Evolutionary conservation across 2,797 vertebrate genomes (phyloP).

Genomic region (Hydrolagus colliei): DNA sequence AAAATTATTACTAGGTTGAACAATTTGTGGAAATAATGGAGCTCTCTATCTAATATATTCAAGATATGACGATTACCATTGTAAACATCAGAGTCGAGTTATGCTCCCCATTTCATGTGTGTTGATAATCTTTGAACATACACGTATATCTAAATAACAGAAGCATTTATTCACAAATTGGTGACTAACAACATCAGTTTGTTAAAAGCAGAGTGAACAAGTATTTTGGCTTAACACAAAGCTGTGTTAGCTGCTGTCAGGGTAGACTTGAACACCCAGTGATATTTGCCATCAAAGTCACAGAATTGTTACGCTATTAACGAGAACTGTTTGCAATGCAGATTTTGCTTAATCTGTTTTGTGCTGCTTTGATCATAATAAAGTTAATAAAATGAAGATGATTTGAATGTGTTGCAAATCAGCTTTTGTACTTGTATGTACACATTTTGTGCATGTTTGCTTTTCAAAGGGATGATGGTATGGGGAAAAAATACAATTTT

Average conservation of each 20-base stretch:
- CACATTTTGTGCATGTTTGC: background rate
- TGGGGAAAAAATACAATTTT: background rate
- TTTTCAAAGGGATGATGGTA: background rate
- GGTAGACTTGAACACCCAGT: background rate
- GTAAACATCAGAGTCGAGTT: background rate
- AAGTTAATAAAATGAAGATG: background rate
- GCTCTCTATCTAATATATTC: background rate
- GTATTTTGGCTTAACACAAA: background rate
- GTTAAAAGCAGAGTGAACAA: background rate
- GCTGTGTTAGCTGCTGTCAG: constrained; percentile 19
- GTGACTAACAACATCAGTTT: background rate
- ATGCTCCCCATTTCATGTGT: background rate
- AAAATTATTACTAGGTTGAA: background rate
- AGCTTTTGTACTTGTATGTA: background rate
- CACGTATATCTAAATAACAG: background rate
- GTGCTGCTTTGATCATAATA: background rate
- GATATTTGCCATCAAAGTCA: background rate
- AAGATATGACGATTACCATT: background rate
- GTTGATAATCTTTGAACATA: background rate
- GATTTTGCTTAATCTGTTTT: background rate
- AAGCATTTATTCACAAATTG: background rate
- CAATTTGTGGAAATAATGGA: background rate
- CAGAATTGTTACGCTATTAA: background rate
- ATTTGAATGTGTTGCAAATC: too few relatives aligned
- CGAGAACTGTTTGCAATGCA: background rate